phyloP scores from a whole-genome alignment of 2,888 invertebrate genomes.

The Seira sanloemensis region DNA sequence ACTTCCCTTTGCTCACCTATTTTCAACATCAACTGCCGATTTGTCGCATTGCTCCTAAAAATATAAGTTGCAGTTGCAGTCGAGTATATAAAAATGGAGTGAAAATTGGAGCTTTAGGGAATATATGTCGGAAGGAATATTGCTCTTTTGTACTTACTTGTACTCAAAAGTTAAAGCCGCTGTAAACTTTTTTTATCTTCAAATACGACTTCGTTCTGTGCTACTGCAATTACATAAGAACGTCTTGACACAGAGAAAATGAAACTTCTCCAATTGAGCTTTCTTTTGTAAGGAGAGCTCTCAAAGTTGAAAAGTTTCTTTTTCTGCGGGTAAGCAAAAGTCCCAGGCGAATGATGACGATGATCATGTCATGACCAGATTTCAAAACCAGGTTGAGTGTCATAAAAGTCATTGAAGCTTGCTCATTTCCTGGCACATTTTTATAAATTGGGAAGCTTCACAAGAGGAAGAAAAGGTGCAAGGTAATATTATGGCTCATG shows the following conservation, averaged over 20 bases:
- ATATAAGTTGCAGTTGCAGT: constrained; percentile 15
- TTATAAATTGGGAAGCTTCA: not conserved
- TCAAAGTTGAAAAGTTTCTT: not conserved
- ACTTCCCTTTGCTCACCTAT: constrained; percentile 6
- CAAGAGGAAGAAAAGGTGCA: not conserved
- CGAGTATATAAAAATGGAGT: constrained; percentile 23
- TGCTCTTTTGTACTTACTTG: not conserved
- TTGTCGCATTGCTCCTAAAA: constrained; percentile 1
- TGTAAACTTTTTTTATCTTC: not conserved
- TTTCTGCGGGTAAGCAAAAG: not conserved
- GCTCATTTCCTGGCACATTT: constrained; percentile 42
- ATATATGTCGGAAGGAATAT: constrained; percentile 27
- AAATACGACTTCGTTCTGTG: not conserved
- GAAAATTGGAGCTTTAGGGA: constrained; percentile 36
- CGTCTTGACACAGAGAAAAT: not conserved
- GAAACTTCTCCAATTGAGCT: not conserved
- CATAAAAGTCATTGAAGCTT: constrained; percentile 54
- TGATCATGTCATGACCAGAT: constrained; percentile 29
- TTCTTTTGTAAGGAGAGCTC: not conserved
- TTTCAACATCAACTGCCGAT: not conserved
- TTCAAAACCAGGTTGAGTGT: constrained; percentile 50
- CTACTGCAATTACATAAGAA: constrained; percentile 14
- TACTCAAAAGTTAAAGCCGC: no score
- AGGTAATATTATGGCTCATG: constrained; percentile 6
- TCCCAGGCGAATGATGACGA: not conserved